phyloP scores from a whole-genome alignment of 2,797 vertebrate species.

The Alfaro cultratus region DNA sequence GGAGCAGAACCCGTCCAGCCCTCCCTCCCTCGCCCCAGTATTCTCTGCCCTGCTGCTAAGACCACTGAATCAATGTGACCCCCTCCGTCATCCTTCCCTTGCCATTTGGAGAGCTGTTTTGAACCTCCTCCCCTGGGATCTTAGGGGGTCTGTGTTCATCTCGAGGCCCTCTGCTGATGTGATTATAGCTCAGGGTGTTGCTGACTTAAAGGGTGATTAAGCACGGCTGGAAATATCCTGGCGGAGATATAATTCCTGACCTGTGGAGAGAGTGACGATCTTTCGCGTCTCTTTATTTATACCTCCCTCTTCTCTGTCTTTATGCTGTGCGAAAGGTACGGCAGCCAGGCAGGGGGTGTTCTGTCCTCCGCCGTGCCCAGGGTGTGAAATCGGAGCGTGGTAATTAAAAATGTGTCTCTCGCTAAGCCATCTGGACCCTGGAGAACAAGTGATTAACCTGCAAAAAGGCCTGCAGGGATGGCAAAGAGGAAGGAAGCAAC shows the following conservation, averaged over 20 bases:
- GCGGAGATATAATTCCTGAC: slow-evolving; percentile 63
- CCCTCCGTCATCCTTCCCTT: slow-evolving; percentile 54
- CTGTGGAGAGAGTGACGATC: slow-evolving; percentile 57
- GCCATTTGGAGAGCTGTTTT: slow-evolving; percentile 54
- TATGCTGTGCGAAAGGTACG: slow-evolving; percentile 39
- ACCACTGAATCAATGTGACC: slow-evolving; percentile 57
- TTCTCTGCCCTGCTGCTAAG: slow-evolving; percentile 55
- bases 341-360: slow-evolving; percentile 47
- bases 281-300: slow-evolving; percentile 39
- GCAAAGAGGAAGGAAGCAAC: slow-evolving; percentile 20
- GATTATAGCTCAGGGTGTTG: slow-evolving; percentile 59
- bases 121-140: slow-evolving; percentile 34
- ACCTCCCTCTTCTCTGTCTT: slow-evolving; percentile 10
- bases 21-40: slow-evolving; percentile 2
- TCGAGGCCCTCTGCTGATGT: slow-evolving; percentile 54
- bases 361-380: slow-evolving; percentile 56
- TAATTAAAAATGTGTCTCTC: slow-evolving; percentile 78
- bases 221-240: slow-evolving; percentile 63
- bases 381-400: slow-evolving; percentile 72
- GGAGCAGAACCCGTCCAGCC: slow-evolving; percentile 34
- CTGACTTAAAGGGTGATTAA: slow-evolving; percentile 66
- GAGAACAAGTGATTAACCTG: slow-evolving; percentile 69
- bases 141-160: slow-evolving; percentile 46
- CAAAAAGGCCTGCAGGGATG: slow-evolving; percentile 48
- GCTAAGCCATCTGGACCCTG: slow-evolving; percentile 69